Evolutionary conservation across 1,140 invertebrate genomes (phyloP).

Genomic region (Habropoda laboriosa): DNA sequence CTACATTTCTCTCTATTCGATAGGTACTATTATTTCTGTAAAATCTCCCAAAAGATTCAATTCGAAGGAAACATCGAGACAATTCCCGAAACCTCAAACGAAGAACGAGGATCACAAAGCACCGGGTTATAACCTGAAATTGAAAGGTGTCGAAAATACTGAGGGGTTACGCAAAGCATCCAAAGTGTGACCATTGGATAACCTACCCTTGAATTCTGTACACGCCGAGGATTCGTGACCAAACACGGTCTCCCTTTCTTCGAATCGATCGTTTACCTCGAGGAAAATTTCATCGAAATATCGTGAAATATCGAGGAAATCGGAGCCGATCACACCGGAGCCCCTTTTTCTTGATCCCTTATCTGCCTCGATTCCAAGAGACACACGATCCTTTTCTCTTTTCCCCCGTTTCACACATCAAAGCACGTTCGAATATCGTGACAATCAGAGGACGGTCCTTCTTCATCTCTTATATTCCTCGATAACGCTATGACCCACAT

Average conservation of each 20-base stretch:
- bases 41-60: too few relatives aligned
- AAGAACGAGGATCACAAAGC: too few relatives aligned
- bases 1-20: not conserved
- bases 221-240: not conserved
- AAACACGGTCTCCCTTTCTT: not conserved
- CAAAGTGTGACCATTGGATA: not conserved
- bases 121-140: too few relatives aligned
- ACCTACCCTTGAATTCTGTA: not conserved
- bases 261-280: not conserved
- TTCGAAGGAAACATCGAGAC: not conserved
- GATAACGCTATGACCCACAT: slow-evolving; percentile 48
- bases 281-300: not conserved
- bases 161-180: not conserved
- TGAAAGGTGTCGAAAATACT: not conserved
- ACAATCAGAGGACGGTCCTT: slow-evolving; percentile 9
- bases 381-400: not conserved
- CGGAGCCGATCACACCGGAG: not conserved
- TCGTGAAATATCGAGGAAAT: not conserved
- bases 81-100: not conserved
- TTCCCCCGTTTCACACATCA: not conserved
- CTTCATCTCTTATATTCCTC: not conserved
- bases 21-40: too few relatives aligned
- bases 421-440: slow-evolving; percentile 1
- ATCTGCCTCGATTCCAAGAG: not conserved
- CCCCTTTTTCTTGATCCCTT: not conserved